A percentile compares a stretch with the other conserved stretches of the same genome.
Conservation (phyloP, 2,888 invertebrate genomes). For the Pandemis corylana region DNA sequence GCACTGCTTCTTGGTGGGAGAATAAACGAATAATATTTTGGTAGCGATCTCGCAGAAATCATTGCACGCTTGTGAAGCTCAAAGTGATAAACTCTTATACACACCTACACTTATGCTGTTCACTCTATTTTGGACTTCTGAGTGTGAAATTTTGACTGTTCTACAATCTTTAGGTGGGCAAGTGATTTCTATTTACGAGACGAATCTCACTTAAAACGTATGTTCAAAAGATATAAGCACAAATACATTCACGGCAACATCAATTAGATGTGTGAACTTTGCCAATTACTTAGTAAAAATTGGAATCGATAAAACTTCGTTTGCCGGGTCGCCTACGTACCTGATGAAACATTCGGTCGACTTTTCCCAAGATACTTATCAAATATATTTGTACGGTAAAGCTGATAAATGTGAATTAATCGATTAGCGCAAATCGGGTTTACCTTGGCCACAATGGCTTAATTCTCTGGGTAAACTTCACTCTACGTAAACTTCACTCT, state of each 20-base stretch:
- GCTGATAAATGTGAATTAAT: neutral
- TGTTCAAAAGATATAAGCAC: slow-evolving; percentile 11
- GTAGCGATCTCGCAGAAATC: too few relatives aligned
- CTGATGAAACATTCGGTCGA: slow-evolving; percentile 27
- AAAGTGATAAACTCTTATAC: too few relatives aligned
- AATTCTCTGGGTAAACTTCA: too few relatives aligned
- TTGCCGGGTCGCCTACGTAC: slow-evolving; percentile 43
- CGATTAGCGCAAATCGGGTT: neutral
- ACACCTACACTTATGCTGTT: too few relatives aligned
- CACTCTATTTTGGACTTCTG: too few relatives aligned
- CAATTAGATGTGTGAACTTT: slow-evolving; percentile 41
- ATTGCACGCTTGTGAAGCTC: too few relatives aligned
- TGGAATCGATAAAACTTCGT: slow-evolving; percentile 47
- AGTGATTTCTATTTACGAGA: slow-evolving; percentile 12
- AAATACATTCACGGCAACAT: slow-evolving; percentile 21
- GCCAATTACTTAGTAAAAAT: slow-evolving; percentile 42
- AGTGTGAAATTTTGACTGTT: neutral
- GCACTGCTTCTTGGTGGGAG: too few relatives aligned
- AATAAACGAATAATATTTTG: too few relatives aligned
- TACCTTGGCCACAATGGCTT: too few relatives aligned
- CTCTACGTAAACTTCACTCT: too few relatives aligned
- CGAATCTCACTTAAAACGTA: slow-evolving; percentile 1
- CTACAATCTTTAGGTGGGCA: neutral
- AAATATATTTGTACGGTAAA: slow-evolving; percentile 27
- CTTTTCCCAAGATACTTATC: slow-evolving; percentile 39